Percentiles rank a stretch among this genome's conserved stretches.
Evolutionary conservation across 2,888 invertebrate genomes (phyloP).

Genomic region (Bedellia somnulentella): DNA sequence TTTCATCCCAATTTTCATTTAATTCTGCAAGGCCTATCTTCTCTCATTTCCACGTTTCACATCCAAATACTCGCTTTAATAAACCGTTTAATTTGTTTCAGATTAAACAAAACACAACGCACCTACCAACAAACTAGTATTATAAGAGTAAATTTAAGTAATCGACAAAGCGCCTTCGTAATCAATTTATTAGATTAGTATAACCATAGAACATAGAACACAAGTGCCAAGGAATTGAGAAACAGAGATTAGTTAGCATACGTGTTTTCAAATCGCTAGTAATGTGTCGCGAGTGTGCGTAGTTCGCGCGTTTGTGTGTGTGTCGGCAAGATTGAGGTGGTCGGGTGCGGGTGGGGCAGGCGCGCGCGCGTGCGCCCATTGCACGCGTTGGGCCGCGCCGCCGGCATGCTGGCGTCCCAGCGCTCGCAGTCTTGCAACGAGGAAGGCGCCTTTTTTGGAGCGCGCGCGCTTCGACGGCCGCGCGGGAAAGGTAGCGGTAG

Average conservation of each 20-base stretch:
- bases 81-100: slow-evolving; percentile 39
- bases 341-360: slow-evolving; percentile 56
- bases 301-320: slow-evolving; percentile 12
- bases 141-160: slow-evolving; percentile 21
- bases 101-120: slow-evolving; percentile 29
- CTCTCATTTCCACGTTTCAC: slow-evolving; percentile 19
- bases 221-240: slow-evolving; percentile 33
- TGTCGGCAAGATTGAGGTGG: slow-evolving; percentile 53
- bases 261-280: too few species aligned
- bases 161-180: slow-evolving; percentile 47
- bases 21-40: slow-evolving; percentile 21
- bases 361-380: slow-evolving; percentile 57
- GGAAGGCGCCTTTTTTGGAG: slow-evolving; percentile 58
- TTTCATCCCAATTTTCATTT: slow-evolving; percentile 21
- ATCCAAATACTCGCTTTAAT: slow-evolving; percentile 17
- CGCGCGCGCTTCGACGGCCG: slow-evolving; percentile 59
- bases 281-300: slow-evolving; percentile 12
- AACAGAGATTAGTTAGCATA: too few species aligned
- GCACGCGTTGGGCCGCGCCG: slow-evolving; percentile 48
- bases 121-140: slow-evolving; percentile 1
- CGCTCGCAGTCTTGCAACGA: slow-evolving; percentile 59
- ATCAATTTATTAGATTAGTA: slow-evolving; percentile 6
- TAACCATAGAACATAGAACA: slow-evolving; percentile 19
- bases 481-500: slow-evolving; percentile 60
- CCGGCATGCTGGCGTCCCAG: slow-evolving; percentile 55